phyloP scores from a whole-genome alignment of 2,797 vertebrate species.

The Enteromius treurensis region DNA sequence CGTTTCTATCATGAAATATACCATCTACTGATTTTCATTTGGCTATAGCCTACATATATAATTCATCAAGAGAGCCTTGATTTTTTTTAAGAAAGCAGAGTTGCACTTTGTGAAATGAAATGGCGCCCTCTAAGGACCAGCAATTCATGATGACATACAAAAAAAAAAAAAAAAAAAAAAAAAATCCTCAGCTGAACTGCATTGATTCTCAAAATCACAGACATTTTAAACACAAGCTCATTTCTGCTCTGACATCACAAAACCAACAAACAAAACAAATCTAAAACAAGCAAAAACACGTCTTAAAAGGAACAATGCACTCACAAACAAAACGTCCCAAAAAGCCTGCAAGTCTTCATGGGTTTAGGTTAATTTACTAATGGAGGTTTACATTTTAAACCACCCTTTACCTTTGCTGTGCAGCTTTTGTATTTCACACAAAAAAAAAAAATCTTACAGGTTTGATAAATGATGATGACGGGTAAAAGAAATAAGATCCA shows the following conservation, averaged over 20 bases:
- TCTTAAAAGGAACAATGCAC: not conserved
- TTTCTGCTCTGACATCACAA: not conserved
- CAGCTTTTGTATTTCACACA: not conserved
- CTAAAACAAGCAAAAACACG: not conserved
- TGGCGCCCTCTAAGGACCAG: not conserved
- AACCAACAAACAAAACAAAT: not conserved
- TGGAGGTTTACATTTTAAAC: not conserved
- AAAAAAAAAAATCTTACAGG: not conserved
- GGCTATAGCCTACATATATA: not conserved
- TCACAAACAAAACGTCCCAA: not conserved
- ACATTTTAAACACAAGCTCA: not conserved
- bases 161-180: not conserved
- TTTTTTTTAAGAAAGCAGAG: too few species aligned
- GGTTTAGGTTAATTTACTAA: not conserved
- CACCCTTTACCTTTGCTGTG: too few species aligned
- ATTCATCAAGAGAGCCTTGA: not conserved
- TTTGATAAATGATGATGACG: not conserved
- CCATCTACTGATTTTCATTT: not conserved
- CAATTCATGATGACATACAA: not conserved
- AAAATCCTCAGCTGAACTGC: not conserved
- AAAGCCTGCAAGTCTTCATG: not conserved
- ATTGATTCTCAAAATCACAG: not conserved
- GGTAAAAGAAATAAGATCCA: not conserved
- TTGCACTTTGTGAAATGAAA: conserved; percentile 1
- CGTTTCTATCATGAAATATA: not conserved